Conservation (phyloP, 2,797 vertebrate genomes). For the Ctenopoma kingsleyae region DNA sequence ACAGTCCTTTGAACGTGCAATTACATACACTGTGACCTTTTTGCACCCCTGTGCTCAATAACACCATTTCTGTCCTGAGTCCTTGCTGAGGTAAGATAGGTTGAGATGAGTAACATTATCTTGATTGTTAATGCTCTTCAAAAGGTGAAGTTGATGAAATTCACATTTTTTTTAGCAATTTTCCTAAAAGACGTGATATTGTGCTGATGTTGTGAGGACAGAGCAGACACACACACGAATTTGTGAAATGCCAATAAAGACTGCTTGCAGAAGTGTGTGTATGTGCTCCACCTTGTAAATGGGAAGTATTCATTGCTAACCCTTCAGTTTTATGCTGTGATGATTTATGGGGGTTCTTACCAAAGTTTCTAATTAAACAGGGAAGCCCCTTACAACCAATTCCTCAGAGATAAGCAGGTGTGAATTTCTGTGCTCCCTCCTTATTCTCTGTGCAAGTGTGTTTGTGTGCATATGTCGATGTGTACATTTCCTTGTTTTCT, state of each 20-base stretch:
- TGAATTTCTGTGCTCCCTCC: conserved; percentile 54
- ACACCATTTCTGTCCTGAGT: conserved; percentile 5
- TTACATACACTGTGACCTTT: conserved; percentile 55
- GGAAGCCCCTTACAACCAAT: conserved; percentile 73
- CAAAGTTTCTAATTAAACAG: conserved; percentile 81
- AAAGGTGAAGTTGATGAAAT: conserved; percentile 32
- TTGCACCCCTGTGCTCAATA: conserved; percentile 9
- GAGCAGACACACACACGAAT: conserved; percentile 54
- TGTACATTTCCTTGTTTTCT: conserved; percentile 53
- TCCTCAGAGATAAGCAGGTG: conserved; percentile 78
- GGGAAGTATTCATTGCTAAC: conserved; percentile 55
- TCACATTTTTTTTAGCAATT: conserved; percentile 12
- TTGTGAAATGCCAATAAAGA: conserved; percentile 68
- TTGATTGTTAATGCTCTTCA: conserved; percentile 9
- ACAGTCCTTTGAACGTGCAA: conserved; percentile 6
- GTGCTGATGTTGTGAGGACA: no score
- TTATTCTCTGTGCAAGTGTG: conserved; percentile 48
- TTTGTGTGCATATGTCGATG: conserved; percentile 37
- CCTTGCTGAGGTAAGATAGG: conserved; percentile 35
- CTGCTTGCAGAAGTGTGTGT: conserved; percentile 32
- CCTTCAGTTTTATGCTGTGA: conserved; percentile 68
- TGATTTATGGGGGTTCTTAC: conserved; percentile 80
- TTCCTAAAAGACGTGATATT: conserved; percentile 4
- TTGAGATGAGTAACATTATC: conserved; percentile 23
- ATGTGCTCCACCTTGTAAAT: conserved; percentile 20